Conservation (phyloP, 2,113 vertebrate genomes). For the Passer montanus region DNA sequence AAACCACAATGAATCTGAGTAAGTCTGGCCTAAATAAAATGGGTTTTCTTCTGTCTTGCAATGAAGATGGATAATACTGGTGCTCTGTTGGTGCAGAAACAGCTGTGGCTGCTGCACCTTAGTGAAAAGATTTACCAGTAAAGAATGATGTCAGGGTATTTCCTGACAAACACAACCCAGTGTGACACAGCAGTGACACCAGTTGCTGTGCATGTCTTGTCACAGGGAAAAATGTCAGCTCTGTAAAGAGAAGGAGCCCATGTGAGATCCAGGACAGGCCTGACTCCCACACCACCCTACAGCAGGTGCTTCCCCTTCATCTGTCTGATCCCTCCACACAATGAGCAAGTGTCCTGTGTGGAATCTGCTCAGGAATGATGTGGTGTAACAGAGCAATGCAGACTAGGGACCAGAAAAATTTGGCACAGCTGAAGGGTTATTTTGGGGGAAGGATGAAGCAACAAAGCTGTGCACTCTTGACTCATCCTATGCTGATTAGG, state of each 20-base stretch:
- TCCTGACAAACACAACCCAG: background rate
- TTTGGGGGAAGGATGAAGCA: background rate
- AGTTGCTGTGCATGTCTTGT: background rate
- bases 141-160: background rate
- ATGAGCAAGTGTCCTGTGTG: background rate
- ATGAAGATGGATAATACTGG: background rate
- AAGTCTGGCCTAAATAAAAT: background rate
- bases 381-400: background rate
- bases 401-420: background rate
- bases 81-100: background rate
- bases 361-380: slow-evolving; percentile 5
- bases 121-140: background rate
- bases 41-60: background rate
- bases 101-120: background rate
- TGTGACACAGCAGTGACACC: background rate
- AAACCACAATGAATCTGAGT: background rate
- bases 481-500: background rate
- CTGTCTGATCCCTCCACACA: background rate
- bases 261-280: background rate
- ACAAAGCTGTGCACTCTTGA: background rate
- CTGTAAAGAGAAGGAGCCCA: background rate
- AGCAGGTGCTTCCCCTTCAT: background rate
- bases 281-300: background rate
- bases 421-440: slow-evolving; percentile 40
- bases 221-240: background rate